Evolutionary conservation across 2,113 vertebrate genomes (phyloP).

Genomic region (Labeo rohita): DNA sequence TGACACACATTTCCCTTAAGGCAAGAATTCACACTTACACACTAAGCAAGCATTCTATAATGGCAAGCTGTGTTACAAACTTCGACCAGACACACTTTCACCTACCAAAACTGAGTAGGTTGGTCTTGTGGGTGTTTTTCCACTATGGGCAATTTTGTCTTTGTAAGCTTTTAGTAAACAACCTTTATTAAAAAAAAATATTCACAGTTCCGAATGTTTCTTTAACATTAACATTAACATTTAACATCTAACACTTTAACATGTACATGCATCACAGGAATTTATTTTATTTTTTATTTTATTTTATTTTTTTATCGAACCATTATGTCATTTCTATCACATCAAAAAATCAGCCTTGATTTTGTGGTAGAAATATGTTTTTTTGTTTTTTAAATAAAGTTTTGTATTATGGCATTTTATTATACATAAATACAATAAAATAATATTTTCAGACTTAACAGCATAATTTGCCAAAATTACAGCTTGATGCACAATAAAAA

Average conservation of each 20-base stretch:
- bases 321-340: not conserved
- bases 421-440: not conserved
- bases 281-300: not conserved
- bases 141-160: not conserved
- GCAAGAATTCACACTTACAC: not conserved
- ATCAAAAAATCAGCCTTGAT: not conserved
- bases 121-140: slow-evolving; percentile 1
- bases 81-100: not conserved
- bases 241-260: not conserved
- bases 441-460: not conserved
- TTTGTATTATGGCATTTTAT: not conserved
- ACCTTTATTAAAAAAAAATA: not conserved
- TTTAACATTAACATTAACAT: not conserved
- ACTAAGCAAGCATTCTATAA: not conserved
- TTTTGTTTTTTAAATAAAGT: not conserved
- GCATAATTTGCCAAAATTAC: too few relatives aligned
- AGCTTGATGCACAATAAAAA: not conserved
- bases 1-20: not conserved
- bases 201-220: not conserved
- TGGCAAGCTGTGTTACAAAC: not conserved
- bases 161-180: not conserved
- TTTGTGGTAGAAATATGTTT: not conserved
- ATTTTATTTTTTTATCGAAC: not conserved
- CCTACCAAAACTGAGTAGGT: not conserved
- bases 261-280: not conserved